Evolutionary conservation across 1,140 invertebrate genomes (phyloP), one percentile per base, ranked within the genome.

Genomic region (Drosophila kanapiae): DNA sequence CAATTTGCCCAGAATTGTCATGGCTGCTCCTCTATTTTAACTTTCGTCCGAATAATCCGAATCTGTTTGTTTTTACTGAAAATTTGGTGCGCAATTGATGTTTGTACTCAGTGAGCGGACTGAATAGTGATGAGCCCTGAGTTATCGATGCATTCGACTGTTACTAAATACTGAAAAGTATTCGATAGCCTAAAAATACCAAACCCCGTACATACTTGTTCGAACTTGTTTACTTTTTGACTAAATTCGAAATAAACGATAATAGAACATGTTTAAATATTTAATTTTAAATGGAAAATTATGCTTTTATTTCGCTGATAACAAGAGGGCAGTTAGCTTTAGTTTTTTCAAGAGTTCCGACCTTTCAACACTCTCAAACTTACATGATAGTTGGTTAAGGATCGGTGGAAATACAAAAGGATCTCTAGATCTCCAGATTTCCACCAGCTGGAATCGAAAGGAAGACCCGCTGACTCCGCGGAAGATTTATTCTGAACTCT

Each of bases 1-100:
- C 40, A 91, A 43, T 72, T 90, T 90, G 6, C 56, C 86, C 13
- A 91, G 43, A 82, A 90, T 91, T 61, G 86, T 90, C 85, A 90
- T 90, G 56, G 38, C 72, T 27, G 18, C 48, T 76, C 23, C 23
- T 56, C 58, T 33, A 27, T 45, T 48, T 45, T 45, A 0, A 14
- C 14, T 37, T 51, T 27, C 40, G 37, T 40, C 38, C 43, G 40
- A 38, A 43, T 27, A 48, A 29, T 27, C 35, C 37, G 35, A 51
- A 35, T 49, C 23, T 29, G 58, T 74, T 48, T 78, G 57, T 57
- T 67, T 76, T 68, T 54, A 49, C 72, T 27, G 57, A 68, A 77
- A 69, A 70, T 33, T 60, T 78, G 57, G 75, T 78, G 75, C 75
- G 75, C 75, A 77, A 77, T 77, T 79, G 63, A 77, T 53, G 74